These are phyloP conservation scores for Semnornis frantzii DNA, from an alignment of 2,113 vertebrate species.

Conservation along the genomic window DNA sequence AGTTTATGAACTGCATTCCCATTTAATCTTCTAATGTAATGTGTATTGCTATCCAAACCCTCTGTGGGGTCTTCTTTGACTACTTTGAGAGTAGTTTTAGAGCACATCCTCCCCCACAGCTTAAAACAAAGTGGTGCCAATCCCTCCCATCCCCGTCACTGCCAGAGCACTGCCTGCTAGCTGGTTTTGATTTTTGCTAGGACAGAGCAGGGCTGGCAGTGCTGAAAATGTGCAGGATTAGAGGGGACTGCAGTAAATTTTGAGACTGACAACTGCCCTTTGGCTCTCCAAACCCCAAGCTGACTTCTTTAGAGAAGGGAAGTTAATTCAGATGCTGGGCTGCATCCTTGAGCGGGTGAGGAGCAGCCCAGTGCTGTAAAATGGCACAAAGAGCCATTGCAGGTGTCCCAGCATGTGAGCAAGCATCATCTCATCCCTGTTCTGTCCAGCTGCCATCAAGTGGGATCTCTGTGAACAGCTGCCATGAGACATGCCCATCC, in stretches of 20 bases:
- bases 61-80: no score
- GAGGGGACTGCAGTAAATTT: background rate
- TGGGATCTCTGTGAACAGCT: background rate
- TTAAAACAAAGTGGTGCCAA: background rate
- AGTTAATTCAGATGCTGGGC: accelerated
- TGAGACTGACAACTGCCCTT: background rate
- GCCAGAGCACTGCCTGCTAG: background rate
- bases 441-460: background rate
- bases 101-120: no score
- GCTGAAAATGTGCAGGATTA: background rate
- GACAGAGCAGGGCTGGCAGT: background rate
- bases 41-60: no score
- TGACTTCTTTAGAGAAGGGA: background rate
- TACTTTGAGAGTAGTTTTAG: no score
- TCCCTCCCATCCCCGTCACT: background rate
- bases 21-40: no score
- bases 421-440: background rate
- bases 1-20: no score
- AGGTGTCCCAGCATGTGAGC: background rate
- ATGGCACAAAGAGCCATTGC: background rate
- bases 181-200: background rate
- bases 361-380: background rate
- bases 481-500: background rate
- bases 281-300: background rate
- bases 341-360: background rate